A percentile compares a stretch with the other conserved stretches of the same genome.
phyloP scores from a whole-genome alignment of 2,113 vertebrate species.

The Mustelus asterias region DNA sequence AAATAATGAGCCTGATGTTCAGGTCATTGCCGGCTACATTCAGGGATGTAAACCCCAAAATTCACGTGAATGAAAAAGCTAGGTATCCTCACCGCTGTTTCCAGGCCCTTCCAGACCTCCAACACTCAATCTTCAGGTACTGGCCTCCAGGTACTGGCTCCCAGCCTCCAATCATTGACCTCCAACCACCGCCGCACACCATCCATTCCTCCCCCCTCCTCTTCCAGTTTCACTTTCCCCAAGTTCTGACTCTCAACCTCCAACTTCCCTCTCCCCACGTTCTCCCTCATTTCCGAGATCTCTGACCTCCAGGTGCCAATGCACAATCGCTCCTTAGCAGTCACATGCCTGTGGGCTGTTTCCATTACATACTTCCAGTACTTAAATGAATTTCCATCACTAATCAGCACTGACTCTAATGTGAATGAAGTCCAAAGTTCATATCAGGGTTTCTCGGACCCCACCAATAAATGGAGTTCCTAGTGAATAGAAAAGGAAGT shows the following conservation, averaged over 20 bases:
- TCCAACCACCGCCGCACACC: too few species aligned
- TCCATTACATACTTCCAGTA: background rate
- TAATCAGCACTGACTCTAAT: background rate
- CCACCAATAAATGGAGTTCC: background rate
- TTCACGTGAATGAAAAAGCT: background rate
- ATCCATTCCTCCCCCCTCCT: background rate
- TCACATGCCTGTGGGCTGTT: background rate
- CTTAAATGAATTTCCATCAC: background rate
- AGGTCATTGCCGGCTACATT: background rate
- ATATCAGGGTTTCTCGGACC: background rate
- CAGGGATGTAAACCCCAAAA: background rate
- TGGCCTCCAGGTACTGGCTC: background rate
- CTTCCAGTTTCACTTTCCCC: background rate
- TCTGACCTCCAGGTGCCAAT: too few species aligned
- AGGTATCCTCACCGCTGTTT: background rate
- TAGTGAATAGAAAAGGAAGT: background rate
- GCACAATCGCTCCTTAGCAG: background rate
- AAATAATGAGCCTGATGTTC: background rate
- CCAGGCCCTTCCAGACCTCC: background rate
- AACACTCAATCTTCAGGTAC: background rate
- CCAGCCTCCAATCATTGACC: background rate
- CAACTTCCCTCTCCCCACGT: background rate
- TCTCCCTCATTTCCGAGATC: too few species aligned
- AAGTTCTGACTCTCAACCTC: background rate
- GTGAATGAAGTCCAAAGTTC: background rate